Base-by-base conservation (phyloP, 2,888 invertebrate species). In the Amiota minor region DNA sequence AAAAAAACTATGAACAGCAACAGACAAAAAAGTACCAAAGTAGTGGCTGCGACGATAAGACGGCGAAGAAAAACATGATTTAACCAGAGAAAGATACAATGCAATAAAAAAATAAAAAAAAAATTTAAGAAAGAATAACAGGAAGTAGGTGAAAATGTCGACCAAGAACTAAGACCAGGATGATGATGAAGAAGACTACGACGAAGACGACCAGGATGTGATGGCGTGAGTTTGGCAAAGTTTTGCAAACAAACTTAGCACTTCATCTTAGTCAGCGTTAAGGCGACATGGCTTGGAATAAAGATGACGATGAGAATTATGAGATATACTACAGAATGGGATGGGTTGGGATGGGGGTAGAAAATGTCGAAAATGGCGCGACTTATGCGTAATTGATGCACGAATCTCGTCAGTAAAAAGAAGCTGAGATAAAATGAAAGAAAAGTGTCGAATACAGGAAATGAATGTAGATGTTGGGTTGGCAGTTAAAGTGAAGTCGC, bases 171-270 rank as follows among this genome's bases (percentile, higher is more conserved):
- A 62, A 23, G 10, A 12, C 35, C 14, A 35, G 35, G 35, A 35
- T 35, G 35, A n/a, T 45, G 45, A 8, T 18, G 9, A 18, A 23
- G 18, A 12, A 45, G 62, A 45, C 45, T 45, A 35, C 59, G 3
- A 18, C 14, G 59, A n/a, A 20, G 20, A 20, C 59, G 45, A 45
- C 35, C 62, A 62, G 59, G 18, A 62, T 9, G 35, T 35, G 35
- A 35, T 35, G 35, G 35, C 35, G 45, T 9, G 45, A 62, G 35
- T 12, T 12, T 45, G 62, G 12, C 3, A 62, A 62, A 62, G 62
- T 62, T 62, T 62, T 62, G 45, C 62, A 62, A 62, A 62, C 62
- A 62, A 62, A 62, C 62, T 62, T 62, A 62, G 62, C 62, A 62
- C 62, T 62, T 62, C 62, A 62, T 62, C 62, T 62, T 62, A 62